Conservation (phyloP, 2,113 vertebrate genomes). For the Malaclemys terrapin region DNA sequence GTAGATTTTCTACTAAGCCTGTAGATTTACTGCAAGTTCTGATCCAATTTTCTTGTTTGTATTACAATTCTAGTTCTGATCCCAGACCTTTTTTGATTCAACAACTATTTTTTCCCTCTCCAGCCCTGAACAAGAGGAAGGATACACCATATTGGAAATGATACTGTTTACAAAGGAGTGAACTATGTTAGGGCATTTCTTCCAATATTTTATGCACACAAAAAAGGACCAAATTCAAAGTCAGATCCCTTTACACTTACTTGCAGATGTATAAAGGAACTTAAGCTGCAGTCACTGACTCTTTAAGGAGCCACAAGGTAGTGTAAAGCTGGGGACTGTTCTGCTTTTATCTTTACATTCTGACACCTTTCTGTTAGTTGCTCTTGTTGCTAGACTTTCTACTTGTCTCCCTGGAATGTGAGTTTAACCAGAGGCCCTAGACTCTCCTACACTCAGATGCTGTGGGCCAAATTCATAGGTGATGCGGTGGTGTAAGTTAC, state of each 20-base stretch:
- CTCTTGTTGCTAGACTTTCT: not conserved
- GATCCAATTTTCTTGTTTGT: not conserved
- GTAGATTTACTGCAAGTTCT: not conserved
- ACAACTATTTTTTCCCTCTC: not conserved
- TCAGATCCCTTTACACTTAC: not conserved
- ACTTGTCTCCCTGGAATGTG: not conserved
- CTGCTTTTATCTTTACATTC: not conserved
- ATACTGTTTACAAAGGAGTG: not conserved
- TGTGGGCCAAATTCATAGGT: not conserved
- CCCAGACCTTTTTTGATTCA: not conserved
- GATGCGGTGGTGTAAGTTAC: not conserved
- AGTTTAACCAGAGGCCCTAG: not conserved
- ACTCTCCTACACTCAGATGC: not conserved
- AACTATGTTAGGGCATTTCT: not conserved
- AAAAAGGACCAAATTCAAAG: not conserved
- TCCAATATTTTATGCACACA: not conserved
- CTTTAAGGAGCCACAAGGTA: not conserved
- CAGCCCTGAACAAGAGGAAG: not conserved
- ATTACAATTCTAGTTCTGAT: not conserved
- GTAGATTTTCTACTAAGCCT: not conserved
- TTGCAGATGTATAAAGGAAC: accelerated
- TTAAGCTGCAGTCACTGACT: not conserved
- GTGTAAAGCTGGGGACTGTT: not conserved
- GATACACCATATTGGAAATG: accelerated
- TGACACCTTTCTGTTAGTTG: not conserved